Evolutionary conservation across 2,113 vertebrate genomes (phyloP).

Genomic region (Pluvianellus socialis): DNA sequence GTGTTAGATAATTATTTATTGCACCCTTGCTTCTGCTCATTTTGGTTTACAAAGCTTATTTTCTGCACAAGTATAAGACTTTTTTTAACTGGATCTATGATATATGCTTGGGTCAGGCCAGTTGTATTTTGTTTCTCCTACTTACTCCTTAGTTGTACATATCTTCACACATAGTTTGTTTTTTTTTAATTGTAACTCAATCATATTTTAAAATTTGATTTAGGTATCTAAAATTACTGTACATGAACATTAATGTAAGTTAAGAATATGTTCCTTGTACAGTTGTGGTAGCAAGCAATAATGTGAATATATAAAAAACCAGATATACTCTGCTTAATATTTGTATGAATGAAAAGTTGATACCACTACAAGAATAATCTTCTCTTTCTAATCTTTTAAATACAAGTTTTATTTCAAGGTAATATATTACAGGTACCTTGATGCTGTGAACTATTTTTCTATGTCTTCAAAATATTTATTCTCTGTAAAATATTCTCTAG

Average conservation of each 20-base stretch:
- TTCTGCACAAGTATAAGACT: constrained; percentile 31
- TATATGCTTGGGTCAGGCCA: constrained; percentile 60
- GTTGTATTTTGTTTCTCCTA: not conserved
- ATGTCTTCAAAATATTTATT: constrained; percentile 72
- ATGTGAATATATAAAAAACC: constrained; percentile 78
- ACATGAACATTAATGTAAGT: constrained; percentile 60
- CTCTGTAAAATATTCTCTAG: constrained; percentile 56
- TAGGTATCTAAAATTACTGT: constrained; percentile 53
- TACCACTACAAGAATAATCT: constrained; percentile 72
- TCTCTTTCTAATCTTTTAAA: constrained; percentile 76
- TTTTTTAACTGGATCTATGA: constrained; percentile 35
- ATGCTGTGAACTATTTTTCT: constrained; percentile 71
- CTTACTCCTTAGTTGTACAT: constrained; percentile 41
- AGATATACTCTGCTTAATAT: constrained; percentile 75
- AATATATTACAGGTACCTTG: constrained; percentile 64
- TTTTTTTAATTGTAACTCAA: constrained; percentile 20
- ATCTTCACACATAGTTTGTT: constrained; percentile 2
- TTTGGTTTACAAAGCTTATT: constrained; percentile 56
- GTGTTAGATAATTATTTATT: constrained; percentile 28
- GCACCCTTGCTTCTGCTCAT: constrained; percentile 20
- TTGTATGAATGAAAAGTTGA: constrained; percentile 77
- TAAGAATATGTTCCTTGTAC: constrained; percentile 68
- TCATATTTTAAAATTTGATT: constrained; percentile 53
- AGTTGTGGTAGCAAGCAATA: constrained; percentile 80
- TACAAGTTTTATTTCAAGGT: constrained; percentile 76